Evolutionary conservation across 2,888 invertebrate genomes (phyloP), one percentile per base, ranked within the genome.

Genomic region (Poecilus cupreus): DNA sequence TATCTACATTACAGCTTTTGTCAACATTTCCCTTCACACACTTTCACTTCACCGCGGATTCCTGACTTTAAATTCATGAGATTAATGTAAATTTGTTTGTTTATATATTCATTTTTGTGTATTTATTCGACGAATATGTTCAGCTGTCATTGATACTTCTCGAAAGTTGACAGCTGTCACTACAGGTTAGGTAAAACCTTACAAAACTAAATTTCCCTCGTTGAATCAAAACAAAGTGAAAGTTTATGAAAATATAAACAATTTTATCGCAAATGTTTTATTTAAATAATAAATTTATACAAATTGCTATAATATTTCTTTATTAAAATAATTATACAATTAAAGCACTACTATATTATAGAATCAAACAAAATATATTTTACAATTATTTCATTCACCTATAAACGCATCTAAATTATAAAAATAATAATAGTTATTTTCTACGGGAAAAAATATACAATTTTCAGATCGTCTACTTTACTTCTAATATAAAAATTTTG

Each of bases 241-340:
- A 11, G 11, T 8, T 39, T 3, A 8, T n/a, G 10, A n/a, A 43
- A 43, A 11, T 11, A 43, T 43, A 43, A 43, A 43, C 13, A 68
- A 68, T 11, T 68, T 0, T n/a, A n/a, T n/a, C n/a, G n/a, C n/a
- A n/a, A n/a, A n/a, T n/a, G n/a, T n/a, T 68, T 37, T 6, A 11
- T 24, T 24, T 4, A 64, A 11, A 64, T 6, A 68, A 68, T 26
- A 68, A 75, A 51, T 20, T 26, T 3, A 75, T 51, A 39, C 11
- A 49, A n/a, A 49, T 43, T 57, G 60, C 46, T 78, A 78, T 32
- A 60, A 64, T 60, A 24, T 78, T 78, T 78, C 75, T 64, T 78
- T 78, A 78, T 64, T 78, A 78, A 78, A 78, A 78, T 78, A 78
- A 78, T 64, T 64, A 57, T 78, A 78, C 78, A 78, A 37, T 18